Percentiles rank a stretch among this genome's conserved stretches.
Conservation (phyloP, 2,888 invertebrate species). For the Oligia latruncula region DNA sequence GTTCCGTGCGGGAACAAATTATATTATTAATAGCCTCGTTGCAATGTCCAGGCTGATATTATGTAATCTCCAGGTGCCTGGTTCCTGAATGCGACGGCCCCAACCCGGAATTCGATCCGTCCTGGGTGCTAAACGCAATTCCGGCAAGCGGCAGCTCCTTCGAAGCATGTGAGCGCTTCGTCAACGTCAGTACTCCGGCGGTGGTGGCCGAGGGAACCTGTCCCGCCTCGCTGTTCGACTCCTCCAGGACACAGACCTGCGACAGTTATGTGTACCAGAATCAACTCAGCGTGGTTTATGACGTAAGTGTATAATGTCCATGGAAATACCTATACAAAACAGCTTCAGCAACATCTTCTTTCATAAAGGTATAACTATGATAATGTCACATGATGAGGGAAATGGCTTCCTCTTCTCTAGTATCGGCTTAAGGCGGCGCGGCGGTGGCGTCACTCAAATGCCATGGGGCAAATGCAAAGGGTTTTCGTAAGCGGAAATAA, state of each 20-base stretch:
- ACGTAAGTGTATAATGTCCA: slow-evolving; percentile 76
- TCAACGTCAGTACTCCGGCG: slow-evolving; percentile 68
- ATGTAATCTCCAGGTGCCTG: slow-evolving; percentile 73
- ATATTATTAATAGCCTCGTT: too few relatives aligned
- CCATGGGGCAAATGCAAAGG: not conserved
- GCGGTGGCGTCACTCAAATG: not conserved
- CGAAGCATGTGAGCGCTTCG: slow-evolving; percentile 79
- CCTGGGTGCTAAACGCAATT: slow-evolving; percentile 81
- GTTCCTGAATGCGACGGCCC: slow-evolving; percentile 80
- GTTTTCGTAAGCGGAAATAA: not conserved
- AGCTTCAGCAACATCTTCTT: too few relatives aligned
- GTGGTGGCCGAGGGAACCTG: slow-evolving; percentile 70
- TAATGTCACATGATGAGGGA: not conserved
- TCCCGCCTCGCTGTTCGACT: slow-evolving; percentile 79
- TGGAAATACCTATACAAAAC: too few relatives aligned
- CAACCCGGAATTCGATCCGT: slow-evolving; percentile 75
- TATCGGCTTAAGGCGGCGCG: not conserved
- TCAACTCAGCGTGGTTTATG: slow-evolving; percentile 82
- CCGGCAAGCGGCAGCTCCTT: slow-evolving; percentile 73
- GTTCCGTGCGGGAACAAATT: too few relatives aligned
- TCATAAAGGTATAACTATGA: too few relatives aligned
- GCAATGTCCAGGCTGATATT: not conserved
- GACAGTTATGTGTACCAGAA: slow-evolving; percentile 81
- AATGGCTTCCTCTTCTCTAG: not conserved
- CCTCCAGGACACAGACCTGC: slow-evolving; percentile 70